phyloP scores from a whole-genome alignment of 2,888 invertebrate genomes.

The Corbicula japonica region DNA sequence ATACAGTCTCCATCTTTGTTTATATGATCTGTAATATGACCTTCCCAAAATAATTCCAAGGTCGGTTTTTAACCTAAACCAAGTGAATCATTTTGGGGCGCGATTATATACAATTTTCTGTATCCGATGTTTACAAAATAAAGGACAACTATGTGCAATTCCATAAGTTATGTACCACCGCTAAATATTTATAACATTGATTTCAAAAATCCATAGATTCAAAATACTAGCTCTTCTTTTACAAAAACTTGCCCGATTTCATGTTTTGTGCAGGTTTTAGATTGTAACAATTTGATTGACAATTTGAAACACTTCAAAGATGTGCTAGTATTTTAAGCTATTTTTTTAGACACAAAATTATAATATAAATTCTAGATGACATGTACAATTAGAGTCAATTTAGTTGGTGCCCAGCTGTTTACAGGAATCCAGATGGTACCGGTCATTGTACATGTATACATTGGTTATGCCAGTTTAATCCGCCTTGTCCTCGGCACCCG shows the following conservation, averaged over 20 bases:
- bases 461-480: conserved; percentile 39
- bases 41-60: conserved; percentile 17
- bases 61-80: background rate
- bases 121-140: conserved; percentile 37
- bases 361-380: conserved; percentile 22
- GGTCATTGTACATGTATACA: conserved; percentile 45
- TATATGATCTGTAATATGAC: too few relatives aligned
- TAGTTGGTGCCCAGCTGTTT: conserved; percentile 70
- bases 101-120: background rate
- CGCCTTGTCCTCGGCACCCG: conserved; percentile 60
- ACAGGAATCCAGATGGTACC: conserved; percentile 63
- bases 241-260: conserved; percentile 5
- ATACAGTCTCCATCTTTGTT: too few relatives aligned
- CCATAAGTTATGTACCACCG: conserved; percentile 32
- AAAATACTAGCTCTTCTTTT: conserved; percentile 33
- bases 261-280: conserved; percentile 3
- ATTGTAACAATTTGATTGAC: too few relatives aligned
- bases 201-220: conserved; percentile 31
- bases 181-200: conserved; percentile 26
- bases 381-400: conserved; percentile 43
- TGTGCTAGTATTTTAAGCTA: conserved; percentile 13
- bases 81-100: conserved; percentile 14
- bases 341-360: conserved; percentile 31
- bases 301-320: conserved; percentile 11
- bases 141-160: conserved; percentile 33